A percentile compares a stretch with the other conserved stretches of the same genome.
phyloP scores from a whole-genome alignment of 2,797 vertebrate species.

The Poeciliopsis infans region DNA sequence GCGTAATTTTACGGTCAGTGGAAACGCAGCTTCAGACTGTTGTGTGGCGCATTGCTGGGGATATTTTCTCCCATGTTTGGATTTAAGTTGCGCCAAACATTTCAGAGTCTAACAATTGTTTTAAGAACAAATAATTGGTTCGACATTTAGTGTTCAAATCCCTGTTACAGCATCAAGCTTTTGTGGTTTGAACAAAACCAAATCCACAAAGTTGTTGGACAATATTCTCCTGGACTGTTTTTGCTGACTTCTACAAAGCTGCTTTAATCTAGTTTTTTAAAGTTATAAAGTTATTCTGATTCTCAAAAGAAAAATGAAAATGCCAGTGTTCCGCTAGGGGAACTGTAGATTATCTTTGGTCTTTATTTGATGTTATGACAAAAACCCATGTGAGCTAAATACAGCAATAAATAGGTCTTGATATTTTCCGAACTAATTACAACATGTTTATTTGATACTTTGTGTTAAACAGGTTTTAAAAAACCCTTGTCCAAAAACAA shows the following conservation, averaged over 20 bases:
- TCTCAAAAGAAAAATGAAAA: not conserved
- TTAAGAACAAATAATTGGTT: not conserved
- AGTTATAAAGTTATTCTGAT: not conserved
- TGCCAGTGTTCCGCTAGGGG: not conserved
- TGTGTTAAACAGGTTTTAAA: not conserved
- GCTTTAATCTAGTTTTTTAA: not conserved
- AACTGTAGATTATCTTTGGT: not conserved
- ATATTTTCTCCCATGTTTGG: not conserved
- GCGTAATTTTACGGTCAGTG: too few relatives aligned
- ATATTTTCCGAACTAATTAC: not conserved
- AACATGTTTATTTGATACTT: not conserved
- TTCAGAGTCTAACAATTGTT: conserved; percentile 17
- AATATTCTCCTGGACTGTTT: not conserved
- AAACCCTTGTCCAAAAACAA: not conserved
- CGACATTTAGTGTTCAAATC: not conserved
- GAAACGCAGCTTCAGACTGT: not conserved
- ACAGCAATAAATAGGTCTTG: not conserved
- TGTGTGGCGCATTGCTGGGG: not conserved
- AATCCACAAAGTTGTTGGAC: not conserved
- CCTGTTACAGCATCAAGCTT: not conserved
- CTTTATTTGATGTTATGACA: not conserved
- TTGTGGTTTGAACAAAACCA: not conserved
- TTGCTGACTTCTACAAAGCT: not conserved
- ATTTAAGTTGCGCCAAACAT: conserved; percentile 21
- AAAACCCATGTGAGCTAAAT: not conserved